Evolutionary conservation across 2,797 vertebrate species (phyloP).

Genomic region (Oreortyx pictus): DNA sequence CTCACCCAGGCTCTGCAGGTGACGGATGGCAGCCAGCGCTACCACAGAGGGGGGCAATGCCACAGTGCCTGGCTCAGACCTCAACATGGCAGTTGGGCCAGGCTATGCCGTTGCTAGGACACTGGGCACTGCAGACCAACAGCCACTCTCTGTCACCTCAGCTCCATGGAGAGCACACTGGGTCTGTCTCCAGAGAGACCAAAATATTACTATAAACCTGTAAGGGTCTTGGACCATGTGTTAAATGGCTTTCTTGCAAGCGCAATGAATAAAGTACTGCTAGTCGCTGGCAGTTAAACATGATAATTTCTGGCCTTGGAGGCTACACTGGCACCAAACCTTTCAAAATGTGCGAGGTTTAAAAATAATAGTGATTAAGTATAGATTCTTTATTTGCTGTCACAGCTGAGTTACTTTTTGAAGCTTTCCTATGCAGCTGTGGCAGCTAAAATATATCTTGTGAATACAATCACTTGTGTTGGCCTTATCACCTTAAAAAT

Average conservation of each 20-base stretch:
- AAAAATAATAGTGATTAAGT: not conserved
- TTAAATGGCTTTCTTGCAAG: not conserved
- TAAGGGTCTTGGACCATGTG: not conserved
- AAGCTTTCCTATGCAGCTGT: not conserved
- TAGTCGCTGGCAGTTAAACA: not conserved
- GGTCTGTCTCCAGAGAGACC: not conserved
- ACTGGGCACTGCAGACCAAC: not conserved
- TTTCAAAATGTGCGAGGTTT: not conserved
- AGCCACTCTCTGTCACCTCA: accelerated
- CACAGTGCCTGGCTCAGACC: not conserved
- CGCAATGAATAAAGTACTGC: not conserved
- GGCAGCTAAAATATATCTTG: not conserved
- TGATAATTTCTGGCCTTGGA: not conserved
- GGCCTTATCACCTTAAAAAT: not conserved
- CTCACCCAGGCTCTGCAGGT: not conserved
- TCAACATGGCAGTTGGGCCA: not conserved
- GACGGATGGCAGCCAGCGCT: accelerated
- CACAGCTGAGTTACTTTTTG: not conserved
- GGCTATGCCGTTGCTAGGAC: accelerated
- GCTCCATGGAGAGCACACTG: not conserved
- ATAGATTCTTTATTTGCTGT: not conserved
- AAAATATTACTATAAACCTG: not conserved
- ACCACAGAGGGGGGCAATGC: accelerated
- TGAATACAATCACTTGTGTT: not conserved
- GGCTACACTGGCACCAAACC: not conserved